Evolutionary conservation across 2,888 invertebrate species (phyloP).

Genomic region (Nomada ferruginata): DNA sequence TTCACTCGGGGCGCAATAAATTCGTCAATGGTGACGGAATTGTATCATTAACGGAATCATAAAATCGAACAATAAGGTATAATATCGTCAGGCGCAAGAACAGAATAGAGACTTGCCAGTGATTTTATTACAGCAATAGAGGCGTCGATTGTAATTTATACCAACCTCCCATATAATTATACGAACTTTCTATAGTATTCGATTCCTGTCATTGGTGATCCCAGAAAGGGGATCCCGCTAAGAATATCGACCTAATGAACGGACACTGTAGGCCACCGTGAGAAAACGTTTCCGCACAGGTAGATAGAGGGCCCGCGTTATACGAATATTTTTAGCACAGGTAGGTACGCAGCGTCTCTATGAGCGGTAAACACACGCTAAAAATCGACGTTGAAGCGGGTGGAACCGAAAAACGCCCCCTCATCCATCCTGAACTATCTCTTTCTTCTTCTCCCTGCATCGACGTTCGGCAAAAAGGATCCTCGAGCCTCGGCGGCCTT

Average conservation of each 20-base stretch:
- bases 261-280: slow-evolving; percentile 32
- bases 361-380: slow-evolving; percentile 51
- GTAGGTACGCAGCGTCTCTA: slow-evolving; percentile 31
- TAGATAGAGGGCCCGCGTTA: slow-evolving; percentile 3
- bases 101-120: neutral
- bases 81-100: neutral
- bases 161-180: slow-evolving; percentile 44
- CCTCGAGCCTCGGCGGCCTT: slow-evolving; percentile 6
- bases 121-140: slow-evolving; percentile 18
- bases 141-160: slow-evolving; percentile 38
- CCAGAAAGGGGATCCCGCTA: slow-evolving; percentile 13
- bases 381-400: slow-evolving; percentile 55
- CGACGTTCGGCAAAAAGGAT: slow-evolving; percentile 39
- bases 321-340: slow-evolving; percentile 56
- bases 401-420: slow-evolving; percentile 66
- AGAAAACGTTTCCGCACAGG: slow-evolving; percentile 49
- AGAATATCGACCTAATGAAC: slow-evolving; percentile 57
- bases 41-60: slow-evolving; percentile 46
- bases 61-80: slow-evolving; percentile 17
- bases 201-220: slow-evolving; percentile 45
- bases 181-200: slow-evolving; percentile 18
- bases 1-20: slow-evolving; percentile 21
- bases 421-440: slow-evolving; percentile 57
- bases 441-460: slow-evolving; percentile 16
- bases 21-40: slow-evolving; percentile 33